These are phyloP conservation scores for Taxidea taxus DNA, from an alignment of 2,113 vertebrate species.

Conservation along the genomic window DNA sequence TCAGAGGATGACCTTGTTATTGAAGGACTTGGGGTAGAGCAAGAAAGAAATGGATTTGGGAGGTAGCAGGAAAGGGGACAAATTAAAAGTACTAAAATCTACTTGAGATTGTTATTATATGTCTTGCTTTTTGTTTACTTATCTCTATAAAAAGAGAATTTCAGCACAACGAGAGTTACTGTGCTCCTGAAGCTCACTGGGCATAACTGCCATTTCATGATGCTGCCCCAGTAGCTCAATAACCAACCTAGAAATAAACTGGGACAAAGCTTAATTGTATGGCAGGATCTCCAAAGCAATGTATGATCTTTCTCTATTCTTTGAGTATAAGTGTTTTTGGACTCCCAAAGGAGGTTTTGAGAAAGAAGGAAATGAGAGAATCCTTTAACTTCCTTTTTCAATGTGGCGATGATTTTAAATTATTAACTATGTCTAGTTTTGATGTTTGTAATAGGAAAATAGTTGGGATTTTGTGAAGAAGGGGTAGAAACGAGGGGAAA, in stretches of 20 bases:
- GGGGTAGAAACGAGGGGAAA: neutral
- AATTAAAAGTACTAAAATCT: neutral
- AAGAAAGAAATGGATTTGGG: neutral
- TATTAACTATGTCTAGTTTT: neutral
- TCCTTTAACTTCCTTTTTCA: neutral
- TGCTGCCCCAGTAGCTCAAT: neutral
- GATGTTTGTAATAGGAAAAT: neutral
- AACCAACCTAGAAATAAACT: neutral
- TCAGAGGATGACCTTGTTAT: neutral
- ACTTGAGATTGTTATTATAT: neutral
- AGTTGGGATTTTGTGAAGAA: neutral
- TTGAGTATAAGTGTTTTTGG: neutral
- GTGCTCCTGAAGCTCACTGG: neutral
- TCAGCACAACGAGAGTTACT: neutral
- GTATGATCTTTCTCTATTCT: neutral
- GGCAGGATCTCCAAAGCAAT: neutral
- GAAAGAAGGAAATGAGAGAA: neutral
- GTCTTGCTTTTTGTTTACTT: neutral
- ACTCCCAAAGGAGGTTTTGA: neutral
- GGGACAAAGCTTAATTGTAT: neutral
- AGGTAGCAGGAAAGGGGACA: neutral
- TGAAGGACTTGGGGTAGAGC: neutral
- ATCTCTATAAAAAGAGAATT: neutral
- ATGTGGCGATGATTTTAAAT: neutral
- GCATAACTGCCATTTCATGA: neutral